A percentile compares a stretch with the other conserved stretches of the same genome.
phyloP scores from a whole-genome alignment of 1,140 invertebrate species.

The Papilio aristodemus region DNA sequence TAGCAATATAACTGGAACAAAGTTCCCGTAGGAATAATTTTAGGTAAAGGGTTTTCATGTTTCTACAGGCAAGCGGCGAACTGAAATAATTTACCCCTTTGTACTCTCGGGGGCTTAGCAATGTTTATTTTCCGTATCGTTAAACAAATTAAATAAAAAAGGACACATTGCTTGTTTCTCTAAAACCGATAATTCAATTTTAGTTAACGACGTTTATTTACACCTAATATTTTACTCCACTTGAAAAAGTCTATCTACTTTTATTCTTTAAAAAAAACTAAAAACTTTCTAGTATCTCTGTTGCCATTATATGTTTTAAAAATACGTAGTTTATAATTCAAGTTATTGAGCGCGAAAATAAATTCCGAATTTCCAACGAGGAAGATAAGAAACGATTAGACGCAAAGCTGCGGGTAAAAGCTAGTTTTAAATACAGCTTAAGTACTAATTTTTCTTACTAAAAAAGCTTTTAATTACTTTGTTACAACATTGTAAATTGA shows the following conservation, averaged over 20 bases:
- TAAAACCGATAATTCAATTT: background rate
- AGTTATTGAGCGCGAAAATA: too few relatives aligned
- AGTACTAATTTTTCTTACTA: too few relatives aligned
- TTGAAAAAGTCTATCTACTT: too few relatives aligned
- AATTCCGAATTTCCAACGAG: too few relatives aligned
- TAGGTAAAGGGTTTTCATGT: constrained; percentile 32
- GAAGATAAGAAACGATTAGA: too few relatives aligned
- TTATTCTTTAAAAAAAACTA: background rate
- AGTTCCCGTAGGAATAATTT: constrained; percentile 23
- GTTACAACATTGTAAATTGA: constrained; percentile 17
- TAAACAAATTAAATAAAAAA: constrained; percentile 13
- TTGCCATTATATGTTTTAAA: too few relatives aligned
- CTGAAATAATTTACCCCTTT: constrained; percentile 30
- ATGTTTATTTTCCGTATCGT: constrained; percentile 23
- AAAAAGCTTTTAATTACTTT: constrained; percentile 16
- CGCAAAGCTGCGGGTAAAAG: too few relatives aligned
- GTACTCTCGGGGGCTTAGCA: constrained; percentile 16
- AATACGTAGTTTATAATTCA: too few relatives aligned
- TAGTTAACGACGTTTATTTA: background rate
- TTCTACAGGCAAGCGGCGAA: background rate
- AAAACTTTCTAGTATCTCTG: too few relatives aligned
- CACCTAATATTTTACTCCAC: background rate
- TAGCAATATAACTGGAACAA: constrained; percentile 10
- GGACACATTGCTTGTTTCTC: background rate
- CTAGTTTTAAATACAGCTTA: too few relatives aligned